These are phyloP conservation scores for Marmota flaviventris DNA, from an alignment of 2,113 vertebrate genomes.

Conservation along the genomic window DNA sequence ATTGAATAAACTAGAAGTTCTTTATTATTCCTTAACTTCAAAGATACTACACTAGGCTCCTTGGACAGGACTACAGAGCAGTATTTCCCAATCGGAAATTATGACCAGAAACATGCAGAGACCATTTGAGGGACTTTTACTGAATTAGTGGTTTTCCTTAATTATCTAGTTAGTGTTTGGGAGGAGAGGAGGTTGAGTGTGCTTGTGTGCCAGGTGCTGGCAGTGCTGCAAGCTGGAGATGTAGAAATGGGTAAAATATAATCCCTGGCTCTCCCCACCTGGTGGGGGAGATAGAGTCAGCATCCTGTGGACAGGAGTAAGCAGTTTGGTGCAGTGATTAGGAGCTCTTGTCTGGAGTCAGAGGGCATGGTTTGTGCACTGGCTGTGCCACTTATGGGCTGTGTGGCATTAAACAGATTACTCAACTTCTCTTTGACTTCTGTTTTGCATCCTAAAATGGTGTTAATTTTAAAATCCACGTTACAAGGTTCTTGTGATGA, in stretches of 20 bases:
- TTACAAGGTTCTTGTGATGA: neutral
- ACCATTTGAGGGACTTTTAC: neutral
- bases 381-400: neutral
- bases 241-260: neutral
- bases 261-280: neutral
- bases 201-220: neutral
- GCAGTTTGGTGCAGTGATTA: neutral
- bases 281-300: neutral
- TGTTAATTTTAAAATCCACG: neutral
- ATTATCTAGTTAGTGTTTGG: neutral
- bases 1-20: neutral
- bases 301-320: neutral
- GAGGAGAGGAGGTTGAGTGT: no score
- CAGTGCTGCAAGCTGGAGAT: neutral
- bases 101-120: neutral
- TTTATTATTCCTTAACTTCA: constrained; percentile 52
- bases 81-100: neutral
- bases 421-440: neutral
- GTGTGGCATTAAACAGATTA: neutral
- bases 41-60: neutral
- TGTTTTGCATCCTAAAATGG: neutral
- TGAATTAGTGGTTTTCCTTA: constrained; percentile 27
- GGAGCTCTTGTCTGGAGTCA: neutral
- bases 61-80: neutral
- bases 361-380: neutral